These are phyloP conservation scores for Cryptoleucopteryx plumbea DNA, from an alignment of 2,113 vertebrate species.

Conservation along the genomic window DNA sequence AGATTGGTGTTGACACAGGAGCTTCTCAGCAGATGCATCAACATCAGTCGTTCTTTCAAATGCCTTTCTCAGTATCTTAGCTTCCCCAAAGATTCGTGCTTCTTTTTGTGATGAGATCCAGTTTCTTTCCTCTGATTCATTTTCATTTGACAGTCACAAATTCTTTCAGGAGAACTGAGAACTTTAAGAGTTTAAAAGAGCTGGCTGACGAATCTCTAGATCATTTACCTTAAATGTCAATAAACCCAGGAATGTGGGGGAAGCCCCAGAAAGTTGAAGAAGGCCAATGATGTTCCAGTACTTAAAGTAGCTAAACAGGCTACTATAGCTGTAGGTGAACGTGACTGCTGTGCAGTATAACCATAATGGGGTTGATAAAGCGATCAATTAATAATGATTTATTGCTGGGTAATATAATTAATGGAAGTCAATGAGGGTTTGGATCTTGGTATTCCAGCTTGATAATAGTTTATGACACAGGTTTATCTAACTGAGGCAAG, in stretches of 20 bases:
- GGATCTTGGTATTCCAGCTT: not conserved
- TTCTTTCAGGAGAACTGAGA: not conserved
- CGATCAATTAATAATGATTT: not conserved
- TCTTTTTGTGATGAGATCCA: not conserved
- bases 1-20: not conserved
- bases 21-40: not conserved
- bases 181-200: not conserved
- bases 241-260: not conserved
- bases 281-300: not conserved
- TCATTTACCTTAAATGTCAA: not conserved
- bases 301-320: not conserved
- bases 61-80: not conserved
- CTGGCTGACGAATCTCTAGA: not conserved
- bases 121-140: not conserved
- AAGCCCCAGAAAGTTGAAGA: not conserved
- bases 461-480: not conserved
- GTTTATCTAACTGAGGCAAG: not conserved
- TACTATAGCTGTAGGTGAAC: not conserved
- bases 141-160: not conserved
- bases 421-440: not conserved
- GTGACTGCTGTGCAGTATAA: not conserved
- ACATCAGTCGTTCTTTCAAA: not conserved
- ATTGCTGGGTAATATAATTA: not conserved
- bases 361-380: not conserved
- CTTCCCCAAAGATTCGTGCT: not conserved